phyloP scores from a whole-genome alignment of 2,113 vertebrate genomes.

The Scophthalmus maximus region DNA sequence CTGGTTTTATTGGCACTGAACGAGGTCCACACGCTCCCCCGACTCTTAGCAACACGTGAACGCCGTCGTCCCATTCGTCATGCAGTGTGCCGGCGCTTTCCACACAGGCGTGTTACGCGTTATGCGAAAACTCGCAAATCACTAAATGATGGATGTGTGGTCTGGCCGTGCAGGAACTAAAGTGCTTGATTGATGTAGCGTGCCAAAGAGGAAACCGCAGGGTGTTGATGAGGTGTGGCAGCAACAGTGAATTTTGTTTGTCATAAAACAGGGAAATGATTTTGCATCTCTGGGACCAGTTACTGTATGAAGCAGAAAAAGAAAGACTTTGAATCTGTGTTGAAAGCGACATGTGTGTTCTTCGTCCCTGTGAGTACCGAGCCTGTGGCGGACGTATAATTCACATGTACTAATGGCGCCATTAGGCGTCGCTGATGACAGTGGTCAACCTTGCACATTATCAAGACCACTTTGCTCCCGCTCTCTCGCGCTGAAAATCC shows the following conservation, averaged over 20 bases:
- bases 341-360: neutral
- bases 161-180: constrained; percentile 9
- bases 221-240: constrained; percentile 65
- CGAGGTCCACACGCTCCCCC: no score
- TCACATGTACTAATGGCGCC: constrained; percentile 44
- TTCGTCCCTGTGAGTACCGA: neutral
- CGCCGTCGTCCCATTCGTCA: neutral
- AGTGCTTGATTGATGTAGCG: constrained; percentile 47
- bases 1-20: neutral
- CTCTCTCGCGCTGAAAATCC: no score
- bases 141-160: constrained; percentile 40
- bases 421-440: constrained; percentile 39
- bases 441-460: constrained; percentile 9
- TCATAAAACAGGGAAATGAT: constrained; percentile 40
- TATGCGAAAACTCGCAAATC: constrained; percentile 18
- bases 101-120: neutral
- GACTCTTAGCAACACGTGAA: neutral
- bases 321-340: neutral
- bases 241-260: constrained; percentile 47
- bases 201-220: constrained; percentile 40
- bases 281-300: neutral
- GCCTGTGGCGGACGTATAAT: neutral
- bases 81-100: neutral
- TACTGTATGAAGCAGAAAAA: neutral
- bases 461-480: neutral